Conservation (phyloP, 2,888 invertebrate genomes). For the Epinotia brunnichana region DNA sequence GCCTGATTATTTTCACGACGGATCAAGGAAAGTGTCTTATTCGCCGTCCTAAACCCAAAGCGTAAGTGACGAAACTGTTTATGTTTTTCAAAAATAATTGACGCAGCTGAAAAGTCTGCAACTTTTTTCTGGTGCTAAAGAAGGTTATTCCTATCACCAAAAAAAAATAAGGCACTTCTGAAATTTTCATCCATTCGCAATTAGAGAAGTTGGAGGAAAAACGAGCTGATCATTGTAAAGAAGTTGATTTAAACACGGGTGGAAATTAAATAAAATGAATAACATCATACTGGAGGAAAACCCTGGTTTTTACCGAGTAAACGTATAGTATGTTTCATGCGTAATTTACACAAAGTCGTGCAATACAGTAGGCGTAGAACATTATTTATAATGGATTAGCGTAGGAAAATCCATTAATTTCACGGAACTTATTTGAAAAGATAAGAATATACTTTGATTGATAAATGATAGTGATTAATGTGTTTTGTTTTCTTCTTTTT, state of each 20-base stretch:
- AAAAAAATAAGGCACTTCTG: too few relatives aligned
- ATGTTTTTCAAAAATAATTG: too few relatives aligned
- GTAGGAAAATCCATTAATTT: slow-evolving; percentile 2
- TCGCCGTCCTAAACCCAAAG: too few relatives aligned
- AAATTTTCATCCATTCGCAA: too few relatives aligned
- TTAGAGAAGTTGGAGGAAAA: background rate
- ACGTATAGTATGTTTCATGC: slow-evolving; percentile 5
- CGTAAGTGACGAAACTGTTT: too few relatives aligned
- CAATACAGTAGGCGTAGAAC: background rate
- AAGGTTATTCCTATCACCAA: too few relatives aligned
- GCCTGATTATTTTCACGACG: too few relatives aligned
- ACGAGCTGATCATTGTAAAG: background rate
- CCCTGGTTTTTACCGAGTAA: slow-evolving; percentile 35
- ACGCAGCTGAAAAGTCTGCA: too few relatives aligned
- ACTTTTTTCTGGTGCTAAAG: too few relatives aligned
- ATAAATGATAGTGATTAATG: background rate
- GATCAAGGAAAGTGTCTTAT: too few relatives aligned
- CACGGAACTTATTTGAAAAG: background rate
- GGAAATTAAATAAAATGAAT: slow-evolving; percentile 9
- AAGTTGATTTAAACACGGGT: background rate
- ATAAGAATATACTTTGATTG: background rate
- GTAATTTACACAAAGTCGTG: slow-evolving; percentile 6
- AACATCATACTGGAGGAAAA: slow-evolving; percentile 25
- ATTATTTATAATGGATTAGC: slow-evolving; percentile 2
- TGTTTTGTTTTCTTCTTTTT: slow-evolving; percentile 70